These are phyloP conservation scores for Epicauta chinensis DNA, from an alignment of 1,140 invertebrate genomes.

Conservation along the genomic window DNA sequence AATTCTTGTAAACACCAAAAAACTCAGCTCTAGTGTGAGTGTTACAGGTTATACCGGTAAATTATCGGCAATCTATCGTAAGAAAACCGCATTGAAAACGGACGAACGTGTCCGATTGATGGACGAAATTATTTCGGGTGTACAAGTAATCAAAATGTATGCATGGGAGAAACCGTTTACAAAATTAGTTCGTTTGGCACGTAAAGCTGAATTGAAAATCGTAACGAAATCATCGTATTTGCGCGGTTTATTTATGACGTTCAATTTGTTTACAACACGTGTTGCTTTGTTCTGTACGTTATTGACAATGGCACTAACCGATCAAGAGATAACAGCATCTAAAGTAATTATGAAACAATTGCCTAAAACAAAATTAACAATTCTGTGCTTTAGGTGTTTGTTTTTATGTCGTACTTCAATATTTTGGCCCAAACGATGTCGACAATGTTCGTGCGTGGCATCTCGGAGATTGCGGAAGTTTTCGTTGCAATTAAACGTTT, in stretches of 20 bases:
- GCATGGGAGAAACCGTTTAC: conserved; percentile 70
- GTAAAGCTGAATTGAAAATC: conserved; percentile 57
- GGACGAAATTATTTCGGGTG: conserved; percentile 69
- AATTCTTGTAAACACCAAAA: no score
- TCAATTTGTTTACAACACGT: conserved; percentile 66
- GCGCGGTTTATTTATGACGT: conserved; percentile 64
- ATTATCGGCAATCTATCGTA: conserved; percentile 55
- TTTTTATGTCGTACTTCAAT: conserved; percentile 64
- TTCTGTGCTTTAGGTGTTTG: conserved; percentile 39
- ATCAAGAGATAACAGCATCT: conserved; percentile 61
- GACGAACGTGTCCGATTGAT: conserved; percentile 71
- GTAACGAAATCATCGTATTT: conserved; percentile 63
- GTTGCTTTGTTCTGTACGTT: conserved; percentile 72
- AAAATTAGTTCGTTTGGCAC: conserved; percentile 51
- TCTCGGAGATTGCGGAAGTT: conserved; percentile 53
- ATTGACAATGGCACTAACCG: conserved; percentile 62
- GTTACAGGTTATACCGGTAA: conserved; percentile 58
- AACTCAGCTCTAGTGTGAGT: no score
- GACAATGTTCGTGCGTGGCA: conserved; percentile 59
- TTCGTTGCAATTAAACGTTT: conserved; percentile 52
- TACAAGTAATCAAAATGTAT: conserved; percentile 78
- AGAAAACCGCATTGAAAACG: conserved; percentile 59
- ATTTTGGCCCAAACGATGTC: conserved; percentile 66
- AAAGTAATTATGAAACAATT: conserved; percentile 55
- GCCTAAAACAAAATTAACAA: no score